Evolutionary conservation across 2,888 invertebrate genomes (phyloP).

Genomic region (Salpingus planirostris): DNA sequence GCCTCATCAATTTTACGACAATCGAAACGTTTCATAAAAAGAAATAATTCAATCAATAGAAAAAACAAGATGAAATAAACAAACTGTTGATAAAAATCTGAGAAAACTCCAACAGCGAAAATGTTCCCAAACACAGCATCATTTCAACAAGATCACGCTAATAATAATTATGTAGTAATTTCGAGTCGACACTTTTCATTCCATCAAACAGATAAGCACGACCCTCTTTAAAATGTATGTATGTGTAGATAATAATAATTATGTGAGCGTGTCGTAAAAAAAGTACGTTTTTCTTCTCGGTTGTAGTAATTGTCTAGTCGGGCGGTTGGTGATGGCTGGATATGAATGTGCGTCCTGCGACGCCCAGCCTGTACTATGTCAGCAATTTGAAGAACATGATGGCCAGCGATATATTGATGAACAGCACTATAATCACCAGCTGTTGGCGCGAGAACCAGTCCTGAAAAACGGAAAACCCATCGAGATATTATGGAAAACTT

Average conservation of each 20-base stretch:
- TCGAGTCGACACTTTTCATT: constrained; percentile 15
- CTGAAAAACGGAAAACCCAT: constrained; percentile 46
- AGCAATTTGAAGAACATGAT: constrained; percentile 93
- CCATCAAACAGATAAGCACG: constrained; percentile 11
- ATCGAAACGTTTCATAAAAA: too few species aligned
- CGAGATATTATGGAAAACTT: too few species aligned
- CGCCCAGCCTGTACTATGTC: constrained; percentile 68
- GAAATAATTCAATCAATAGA: too few species aligned
- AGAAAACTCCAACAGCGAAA: constrained; percentile 39
- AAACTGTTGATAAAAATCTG: constrained; percentile 30
- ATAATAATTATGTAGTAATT: constrained; percentile 23
- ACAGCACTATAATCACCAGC: constrained; percentile 84
- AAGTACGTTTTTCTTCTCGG: constrained; percentile 8
- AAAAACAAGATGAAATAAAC: constrained; percentile 27
- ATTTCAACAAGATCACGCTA: constrained; percentile 24
- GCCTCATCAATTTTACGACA: too few species aligned
- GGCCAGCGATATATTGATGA: constrained; percentile 90
- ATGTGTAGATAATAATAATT: constrained; percentile 5
- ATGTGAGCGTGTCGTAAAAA: constrained; percentile 9
- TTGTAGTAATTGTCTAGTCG: constrained; percentile 10
- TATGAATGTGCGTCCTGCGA: constrained; percentile 22
- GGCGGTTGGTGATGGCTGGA: constrained; percentile 8
- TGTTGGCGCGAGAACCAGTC: constrained; percentile 96
- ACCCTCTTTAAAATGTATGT: constrained; percentile 6
- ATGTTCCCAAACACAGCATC: constrained; percentile 35